These are phyloP conservation scores for Herpetotheres cachinnans DNA, from an alignment of 2,113 vertebrate genomes.

Conservation along the genomic window DNA sequence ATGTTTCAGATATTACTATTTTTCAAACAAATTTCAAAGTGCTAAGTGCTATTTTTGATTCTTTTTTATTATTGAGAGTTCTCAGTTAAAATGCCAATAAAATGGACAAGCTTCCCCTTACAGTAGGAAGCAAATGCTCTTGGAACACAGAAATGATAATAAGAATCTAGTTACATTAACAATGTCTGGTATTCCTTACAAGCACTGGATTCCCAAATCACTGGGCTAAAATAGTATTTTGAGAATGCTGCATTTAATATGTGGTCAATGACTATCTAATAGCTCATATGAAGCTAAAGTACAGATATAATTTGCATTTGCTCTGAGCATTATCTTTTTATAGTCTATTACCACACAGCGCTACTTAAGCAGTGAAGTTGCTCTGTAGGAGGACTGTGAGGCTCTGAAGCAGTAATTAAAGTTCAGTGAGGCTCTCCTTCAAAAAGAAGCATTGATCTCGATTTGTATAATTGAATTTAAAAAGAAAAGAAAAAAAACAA, in stretches of 20 bases:
- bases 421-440: not conserved
- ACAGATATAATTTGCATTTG: not conserved
- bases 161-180: not conserved
- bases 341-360: not conserved
- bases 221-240: not conserved
- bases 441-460: not conserved
- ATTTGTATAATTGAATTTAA: not conserved
- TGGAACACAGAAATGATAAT: not conserved
- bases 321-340: not conserved
- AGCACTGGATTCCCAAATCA: not conserved
- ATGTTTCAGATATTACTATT: not conserved
- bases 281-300: not conserved
- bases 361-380: not conserved
- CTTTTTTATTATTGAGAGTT: not conserved
- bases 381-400: not conserved
- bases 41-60: not conserved
- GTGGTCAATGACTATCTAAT: rapidly evolving
- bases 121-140: not conserved
- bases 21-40: not conserved
- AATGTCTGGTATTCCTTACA: not conserved
- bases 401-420: not conserved
- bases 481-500: not conserved
- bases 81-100: not conserved
- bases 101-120: not conserved
- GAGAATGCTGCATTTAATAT: not conserved